Evolutionary conservation across 2,797 vertebrate species (phyloP).

Genomic region (Serranus cabrilla): DNA sequence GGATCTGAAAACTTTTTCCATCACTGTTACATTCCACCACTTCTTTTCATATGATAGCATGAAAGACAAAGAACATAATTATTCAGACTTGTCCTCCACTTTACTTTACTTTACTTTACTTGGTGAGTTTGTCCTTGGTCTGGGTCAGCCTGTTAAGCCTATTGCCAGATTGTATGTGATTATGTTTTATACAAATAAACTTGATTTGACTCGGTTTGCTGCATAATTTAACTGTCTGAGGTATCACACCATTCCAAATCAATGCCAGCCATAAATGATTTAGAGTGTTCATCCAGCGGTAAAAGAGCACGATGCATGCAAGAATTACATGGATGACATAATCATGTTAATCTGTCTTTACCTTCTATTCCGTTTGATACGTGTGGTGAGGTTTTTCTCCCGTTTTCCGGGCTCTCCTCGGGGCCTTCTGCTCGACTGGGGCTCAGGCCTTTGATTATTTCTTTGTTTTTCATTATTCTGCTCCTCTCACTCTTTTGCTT

Average conservation of each 20-base stretch:
- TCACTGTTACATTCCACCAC: no score
- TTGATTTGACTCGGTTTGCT: conserved; percentile 26
- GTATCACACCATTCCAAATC: conserved; percentile 56
- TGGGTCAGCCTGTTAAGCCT: neutral
- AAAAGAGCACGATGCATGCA: conserved; percentile 29
- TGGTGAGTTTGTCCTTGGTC: neutral
- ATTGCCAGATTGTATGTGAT: conserved; percentile 21
- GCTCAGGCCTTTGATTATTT: conserved; percentile 67
- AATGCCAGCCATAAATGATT: conserved; percentile 56
- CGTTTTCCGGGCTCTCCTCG: conserved; percentile 72
- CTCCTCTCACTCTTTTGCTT: conserved; percentile 86
- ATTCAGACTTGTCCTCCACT: no score
- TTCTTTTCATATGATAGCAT: no score
- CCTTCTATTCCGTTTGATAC: conserved; percentile 67
- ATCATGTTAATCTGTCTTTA: conserved; percentile 58
- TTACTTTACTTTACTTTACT: neutral
- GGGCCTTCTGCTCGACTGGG: conserved; percentile 84
- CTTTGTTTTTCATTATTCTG: conserved; percentile 75
- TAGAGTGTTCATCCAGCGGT: conserved; percentile 7
- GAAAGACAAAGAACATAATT: no score
- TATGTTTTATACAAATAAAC: conserved; percentile 19
- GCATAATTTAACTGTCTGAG: conserved; percentile 43
- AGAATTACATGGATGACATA: conserved; percentile 63
- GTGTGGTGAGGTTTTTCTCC: conserved; percentile 38
- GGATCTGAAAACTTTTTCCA: no score